These are phyloP conservation scores for Scaptomyza caliginosa DNA, from an alignment of 2,888 invertebrate species.

Conservation along the genomic window DNA sequence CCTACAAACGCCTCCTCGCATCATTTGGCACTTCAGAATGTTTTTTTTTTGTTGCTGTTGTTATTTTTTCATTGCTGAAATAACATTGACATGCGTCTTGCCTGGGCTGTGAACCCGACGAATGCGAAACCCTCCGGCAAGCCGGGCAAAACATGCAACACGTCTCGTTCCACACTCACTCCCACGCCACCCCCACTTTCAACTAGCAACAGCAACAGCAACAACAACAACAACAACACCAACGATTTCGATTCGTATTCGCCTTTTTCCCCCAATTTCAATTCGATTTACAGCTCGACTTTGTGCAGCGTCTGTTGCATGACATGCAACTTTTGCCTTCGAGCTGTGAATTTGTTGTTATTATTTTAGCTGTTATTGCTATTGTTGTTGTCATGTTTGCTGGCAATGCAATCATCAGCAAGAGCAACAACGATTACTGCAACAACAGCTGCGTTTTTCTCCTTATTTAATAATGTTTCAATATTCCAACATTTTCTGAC, in stretches of 20 bases:
- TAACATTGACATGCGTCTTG: slow-evolving; percentile 80
- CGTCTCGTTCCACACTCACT: slow-evolving; percentile 8
- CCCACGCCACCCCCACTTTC: not conserved
- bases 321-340: slow-evolving; percentile 74
- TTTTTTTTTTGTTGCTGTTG: slow-evolving; percentile 40
- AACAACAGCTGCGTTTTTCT: slow-evolving; percentile 61
- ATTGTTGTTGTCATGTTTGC: slow-evolving; percentile 46
- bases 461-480: slow-evolving; percentile 79
- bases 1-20: not conserved
- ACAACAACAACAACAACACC: not conserved
- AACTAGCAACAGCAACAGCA: not conserved
- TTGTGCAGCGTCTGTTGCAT: slow-evolving; percentile 71
- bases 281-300: slow-evolving; percentile 74
- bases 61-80: slow-evolving; percentile 69
- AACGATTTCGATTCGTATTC: slow-evolving; percentile 2
- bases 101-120: slow-evolving; percentile 26
- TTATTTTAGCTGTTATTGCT: slow-evolving; percentile 37
- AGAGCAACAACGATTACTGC: slow-evolving; percentile 45
- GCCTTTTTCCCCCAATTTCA: slow-evolving; percentile 26
- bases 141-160: slow-evolving; percentile 49
- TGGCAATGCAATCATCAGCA: slow-evolving; percentile 59
- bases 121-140: slow-evolving; percentile 18
- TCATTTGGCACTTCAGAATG: slow-evolving; percentile 16
- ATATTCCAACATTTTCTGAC: slow-evolving; percentile 77
- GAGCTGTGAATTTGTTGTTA: slow-evolving; percentile 48